Percentiles rank a stretch among this genome's conserved stretches.
Conservation (phyloP, 37 sponge, comb jelly and placozoan genomes). For the Geodia barretti region DNA sequence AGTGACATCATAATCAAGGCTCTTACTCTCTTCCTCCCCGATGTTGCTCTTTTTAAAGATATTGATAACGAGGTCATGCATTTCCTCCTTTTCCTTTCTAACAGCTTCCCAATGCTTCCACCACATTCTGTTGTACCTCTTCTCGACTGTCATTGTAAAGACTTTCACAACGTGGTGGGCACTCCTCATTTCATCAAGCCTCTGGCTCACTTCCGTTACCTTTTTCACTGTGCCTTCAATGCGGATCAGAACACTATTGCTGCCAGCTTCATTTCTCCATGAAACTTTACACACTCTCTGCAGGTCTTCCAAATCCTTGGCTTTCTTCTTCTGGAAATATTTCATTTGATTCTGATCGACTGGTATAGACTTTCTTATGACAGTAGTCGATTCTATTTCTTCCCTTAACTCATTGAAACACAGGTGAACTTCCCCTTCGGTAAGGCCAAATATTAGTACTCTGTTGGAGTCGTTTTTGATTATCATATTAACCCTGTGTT, state of each 20-base stretch:
- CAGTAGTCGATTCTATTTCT: not conserved
- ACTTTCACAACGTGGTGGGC: not conserved
- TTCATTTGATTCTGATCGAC: constrained; percentile 9
- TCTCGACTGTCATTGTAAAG: constrained; percentile 13
- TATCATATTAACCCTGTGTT: constrained; percentile 32
- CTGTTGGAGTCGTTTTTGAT: not conserved
- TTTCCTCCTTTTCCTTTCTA: constrained; percentile 22
- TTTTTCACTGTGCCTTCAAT: constrained; percentile 34
- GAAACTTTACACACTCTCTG: not conserved
- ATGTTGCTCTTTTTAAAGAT: not conserved
- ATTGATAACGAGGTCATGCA: constrained; percentile 16
- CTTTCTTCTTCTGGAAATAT: constrained; percentile 1
- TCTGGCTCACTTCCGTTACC: constrained; percentile 23
- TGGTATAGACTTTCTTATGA: constrained; percentile 19
- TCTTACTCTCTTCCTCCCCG: not conserved
- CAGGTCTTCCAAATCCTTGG: constrained; percentile 15
- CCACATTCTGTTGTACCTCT: constrained; percentile 32
- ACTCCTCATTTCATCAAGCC: constrained; percentile 1
- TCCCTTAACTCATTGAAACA: constrained; percentile 36
- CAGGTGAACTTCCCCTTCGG: constrained; percentile 13
- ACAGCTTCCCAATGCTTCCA: constrained; percentile 37
- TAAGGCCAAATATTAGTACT: constrained; percentile 38
- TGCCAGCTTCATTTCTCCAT: not conserved
- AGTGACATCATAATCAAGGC: not conserved
- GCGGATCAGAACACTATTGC: constrained; percentile 17